phyloP scores from a whole-genome alignment of 2,888 invertebrate genomes.

The Hydroisotoma schaefferi region DNA sequence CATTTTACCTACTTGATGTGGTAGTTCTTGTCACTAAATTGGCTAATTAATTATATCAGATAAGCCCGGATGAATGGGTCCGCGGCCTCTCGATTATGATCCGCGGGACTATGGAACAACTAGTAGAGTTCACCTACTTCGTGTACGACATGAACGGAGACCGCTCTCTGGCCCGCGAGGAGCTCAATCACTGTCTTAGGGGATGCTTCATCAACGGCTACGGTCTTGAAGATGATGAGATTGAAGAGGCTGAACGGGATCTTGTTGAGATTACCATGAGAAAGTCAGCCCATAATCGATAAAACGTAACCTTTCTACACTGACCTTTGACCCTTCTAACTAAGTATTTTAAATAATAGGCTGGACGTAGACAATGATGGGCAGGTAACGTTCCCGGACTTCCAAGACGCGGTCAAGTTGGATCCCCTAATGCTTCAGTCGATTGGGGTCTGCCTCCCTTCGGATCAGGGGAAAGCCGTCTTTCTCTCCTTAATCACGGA shows the following conservation, averaged over 20 bases:
- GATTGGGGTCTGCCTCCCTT: slow-evolving; percentile 41
- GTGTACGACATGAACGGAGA: slow-evolving; percentile 43
- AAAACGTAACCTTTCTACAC: not conserved
- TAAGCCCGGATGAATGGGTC: slow-evolving; percentile 29
- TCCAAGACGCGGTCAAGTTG: slow-evolving; percentile 28
- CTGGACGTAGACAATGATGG: slow-evolving; percentile 41
- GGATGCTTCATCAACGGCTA: slow-evolving; percentile 40
- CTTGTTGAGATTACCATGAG: slow-evolving; percentile 43
- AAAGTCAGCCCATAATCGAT: slow-evolving; percentile 4
- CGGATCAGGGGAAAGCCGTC: slow-evolving; percentile 29
- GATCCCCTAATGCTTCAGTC: slow-evolving; percentile 36
- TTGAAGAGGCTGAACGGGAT: slow-evolving; percentile 42
- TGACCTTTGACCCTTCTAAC: not conserved
- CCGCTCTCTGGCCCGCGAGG: slow-evolving; percentile 43
- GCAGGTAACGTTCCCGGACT: slow-evolving; percentile 40
- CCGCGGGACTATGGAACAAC: slow-evolving; percentile 36
- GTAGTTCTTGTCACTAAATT: not conserved
- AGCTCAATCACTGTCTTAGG: slow-evolving; percentile 42
- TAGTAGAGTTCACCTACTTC: slow-evolving; percentile 37
- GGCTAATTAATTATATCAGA: slow-evolving; percentile 14
- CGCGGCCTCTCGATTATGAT: slow-evolving; percentile 39
- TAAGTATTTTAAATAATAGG: too few species aligned
- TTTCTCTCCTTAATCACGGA: slow-evolving; percentile 40
- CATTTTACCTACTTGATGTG: not conserved
- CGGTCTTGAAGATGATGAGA: slow-evolving; percentile 43